Conservation (phyloP, 2,797 vertebrate genomes). For the Pangasius macronema region DNA sequence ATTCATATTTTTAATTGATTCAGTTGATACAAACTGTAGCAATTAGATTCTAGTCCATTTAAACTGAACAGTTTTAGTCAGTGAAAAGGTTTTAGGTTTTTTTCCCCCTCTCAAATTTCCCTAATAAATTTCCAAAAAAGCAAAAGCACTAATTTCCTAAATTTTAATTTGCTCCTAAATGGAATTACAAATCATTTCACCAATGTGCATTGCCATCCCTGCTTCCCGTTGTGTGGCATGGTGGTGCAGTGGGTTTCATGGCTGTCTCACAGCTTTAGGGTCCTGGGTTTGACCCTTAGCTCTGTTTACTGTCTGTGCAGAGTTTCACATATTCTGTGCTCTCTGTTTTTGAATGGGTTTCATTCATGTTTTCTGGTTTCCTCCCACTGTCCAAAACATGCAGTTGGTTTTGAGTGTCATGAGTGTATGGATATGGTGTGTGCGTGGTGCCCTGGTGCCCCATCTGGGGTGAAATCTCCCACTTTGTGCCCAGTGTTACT, state of each 20-base stretch:
- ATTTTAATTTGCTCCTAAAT: background rate
- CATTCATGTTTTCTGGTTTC: background rate
- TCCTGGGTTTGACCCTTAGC: background rate
- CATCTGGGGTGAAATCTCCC: background rate
- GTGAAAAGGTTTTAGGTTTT: background rate
- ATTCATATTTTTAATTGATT: background rate
- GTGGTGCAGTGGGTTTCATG: background rate
- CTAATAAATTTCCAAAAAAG: background rate
- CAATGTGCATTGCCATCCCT: background rate
- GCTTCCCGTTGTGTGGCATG: background rate
- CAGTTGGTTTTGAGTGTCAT: background rate
- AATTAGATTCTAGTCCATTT: background rate
- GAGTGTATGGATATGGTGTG: background rate
- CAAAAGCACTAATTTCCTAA: background rate
- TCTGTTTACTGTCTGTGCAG: background rate
- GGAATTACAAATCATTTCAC: background rate
- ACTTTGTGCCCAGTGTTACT: background rate
- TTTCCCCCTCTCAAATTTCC: background rate
- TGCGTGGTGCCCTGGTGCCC: background rate
- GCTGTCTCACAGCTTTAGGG: background rate
- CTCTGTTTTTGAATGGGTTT: background rate
- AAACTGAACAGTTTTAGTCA: background rate
- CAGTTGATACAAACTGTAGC: background rate
- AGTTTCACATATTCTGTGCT: background rate
- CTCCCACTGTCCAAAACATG: background rate